phyloP scores from a whole-genome alignment of 2,797 vertebrate species.

The Coracias cyanogaster region DNA sequence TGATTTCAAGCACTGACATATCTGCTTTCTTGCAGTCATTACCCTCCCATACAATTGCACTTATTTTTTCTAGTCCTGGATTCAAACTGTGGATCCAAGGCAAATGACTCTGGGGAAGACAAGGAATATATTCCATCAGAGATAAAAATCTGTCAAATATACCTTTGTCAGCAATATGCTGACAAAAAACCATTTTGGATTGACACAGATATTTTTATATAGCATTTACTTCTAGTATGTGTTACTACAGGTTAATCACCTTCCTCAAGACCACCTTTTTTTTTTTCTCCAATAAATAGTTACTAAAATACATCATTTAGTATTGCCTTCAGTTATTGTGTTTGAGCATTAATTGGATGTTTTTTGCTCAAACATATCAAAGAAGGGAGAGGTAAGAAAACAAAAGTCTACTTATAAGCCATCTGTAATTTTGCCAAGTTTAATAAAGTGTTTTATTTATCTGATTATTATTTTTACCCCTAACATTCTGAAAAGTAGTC shows the following conservation, averaged over 20 bases:
- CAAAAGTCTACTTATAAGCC: not conserved
- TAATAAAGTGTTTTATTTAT: not conserved
- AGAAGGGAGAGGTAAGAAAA: not conserved
- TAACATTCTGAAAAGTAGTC: not conserved
- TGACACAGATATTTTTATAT: not conserved
- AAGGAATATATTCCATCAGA: not conserved
- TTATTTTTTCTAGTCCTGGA: constrained; percentile 95
- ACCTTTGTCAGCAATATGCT: not conserved
- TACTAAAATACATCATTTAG: not conserved
- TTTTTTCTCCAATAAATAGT: not conserved
- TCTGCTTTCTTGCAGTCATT: constrained; percentile 99
- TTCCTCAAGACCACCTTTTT: not conserved
- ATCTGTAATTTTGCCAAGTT: not conserved
- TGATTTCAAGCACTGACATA: constrained; percentile 99
- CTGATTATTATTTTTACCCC: not conserved
- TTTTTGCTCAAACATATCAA: not conserved
- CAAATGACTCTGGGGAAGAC: constrained; percentile 86
- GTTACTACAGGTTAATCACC: not conserved
- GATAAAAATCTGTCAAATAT: not conserved
- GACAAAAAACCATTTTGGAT: not conserved
- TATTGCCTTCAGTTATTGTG: not conserved
- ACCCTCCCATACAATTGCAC: constrained; percentile 98
- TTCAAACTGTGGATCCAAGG: constrained; percentile 96
- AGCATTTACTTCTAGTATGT: not conserved
- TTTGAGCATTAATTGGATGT: not conserved